Evolutionary conservation across 2,113 vertebrate genomes (phyloP).

Genomic region (Tenebrosternarchus preto): DNA sequence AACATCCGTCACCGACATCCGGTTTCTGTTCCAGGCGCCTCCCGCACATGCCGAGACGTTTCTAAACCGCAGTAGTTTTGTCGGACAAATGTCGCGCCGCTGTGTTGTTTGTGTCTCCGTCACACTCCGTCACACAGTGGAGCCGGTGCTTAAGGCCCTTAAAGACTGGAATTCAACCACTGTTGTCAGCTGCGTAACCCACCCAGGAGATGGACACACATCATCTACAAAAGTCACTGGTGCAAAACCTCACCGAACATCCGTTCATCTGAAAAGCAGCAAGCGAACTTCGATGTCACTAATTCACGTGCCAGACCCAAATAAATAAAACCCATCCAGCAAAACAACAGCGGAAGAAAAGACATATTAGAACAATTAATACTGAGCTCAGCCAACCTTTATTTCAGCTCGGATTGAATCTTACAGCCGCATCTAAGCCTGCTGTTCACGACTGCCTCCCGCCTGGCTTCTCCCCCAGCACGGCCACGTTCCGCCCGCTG

Average conservation of each 20-base stretch:
- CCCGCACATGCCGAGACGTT: too few relatives aligned
- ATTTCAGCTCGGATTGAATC: constrained; percentile 43
- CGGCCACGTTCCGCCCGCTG: constrained; percentile 40
- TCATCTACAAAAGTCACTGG: background rate
- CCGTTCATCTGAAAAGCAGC: background rate
- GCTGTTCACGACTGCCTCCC: constrained; percentile 26
- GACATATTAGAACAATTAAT: constrained; percentile 23
- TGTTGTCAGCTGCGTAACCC: background rate
- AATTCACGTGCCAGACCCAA: background rate
- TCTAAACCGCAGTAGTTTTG: too few relatives aligned
- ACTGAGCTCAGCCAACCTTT: constrained; percentile 16
- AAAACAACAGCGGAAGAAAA: background rate
- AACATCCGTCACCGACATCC: background rate
- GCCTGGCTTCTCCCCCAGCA: constrained; percentile 39
- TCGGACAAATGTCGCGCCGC: background rate
- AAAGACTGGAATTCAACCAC: background rate
- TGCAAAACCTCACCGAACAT: background rate
- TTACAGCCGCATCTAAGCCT: constrained; percentile 45
- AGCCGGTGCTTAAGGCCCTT: background rate
- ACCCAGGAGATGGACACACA: background rate
- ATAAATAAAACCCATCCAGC: background rate
- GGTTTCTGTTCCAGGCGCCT: background rate
- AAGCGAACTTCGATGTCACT: background rate
- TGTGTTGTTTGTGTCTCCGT: background rate
- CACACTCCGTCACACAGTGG: background rate